Percentiles rank a stretch among this genome's conserved stretches.
These are phyloP conservation scores for Zaprionus bogoriensis DNA, from an alignment of 2,888 invertebrate genomes.

Conservation along the genomic window DNA sequence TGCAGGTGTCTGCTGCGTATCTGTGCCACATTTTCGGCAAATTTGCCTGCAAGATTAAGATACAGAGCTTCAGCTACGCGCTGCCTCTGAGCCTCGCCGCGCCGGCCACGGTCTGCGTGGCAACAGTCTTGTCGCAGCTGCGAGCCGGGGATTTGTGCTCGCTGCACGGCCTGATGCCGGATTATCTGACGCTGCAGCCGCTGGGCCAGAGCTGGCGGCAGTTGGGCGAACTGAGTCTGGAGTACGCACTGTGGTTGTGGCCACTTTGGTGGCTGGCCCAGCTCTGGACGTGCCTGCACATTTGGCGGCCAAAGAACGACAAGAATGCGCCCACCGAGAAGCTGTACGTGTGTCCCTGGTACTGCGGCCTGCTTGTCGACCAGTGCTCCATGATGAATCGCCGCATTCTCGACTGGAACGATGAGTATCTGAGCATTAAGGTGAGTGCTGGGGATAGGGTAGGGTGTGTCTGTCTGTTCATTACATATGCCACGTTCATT, in stretches of 20 bases:
- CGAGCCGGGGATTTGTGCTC: conserved; percentile 87
- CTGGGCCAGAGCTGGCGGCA: conserved; percentile 85
- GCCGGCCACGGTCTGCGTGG: conserved; percentile 88
- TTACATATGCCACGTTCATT: conserved; percentile 15
- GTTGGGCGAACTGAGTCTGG: conserved; percentile 84
- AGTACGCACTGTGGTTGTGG: conserved; percentile 90
- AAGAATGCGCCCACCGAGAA: conserved; percentile 92
- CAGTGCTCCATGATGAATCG: conserved; percentile 93
- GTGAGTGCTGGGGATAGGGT: conserved; percentile 65
- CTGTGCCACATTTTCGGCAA: conserved; percentile 88
- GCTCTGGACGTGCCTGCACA: conserved; percentile 92
- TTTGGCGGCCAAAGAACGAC: conserved; percentile 93
- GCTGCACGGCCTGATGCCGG: conserved; percentile 87
- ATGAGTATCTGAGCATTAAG: conserved; percentile 83
- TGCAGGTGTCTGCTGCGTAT: conserved; percentile 88
- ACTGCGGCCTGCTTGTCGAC: conserved; percentile 91
- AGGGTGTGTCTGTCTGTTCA: not conserved
- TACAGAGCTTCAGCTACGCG: conserved; percentile 94
- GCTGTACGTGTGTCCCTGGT: conserved; percentile 92
- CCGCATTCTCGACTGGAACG: conserved; percentile 86
- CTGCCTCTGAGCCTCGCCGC: conserved; percentile 91
- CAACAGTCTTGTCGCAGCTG: conserved; percentile 87
- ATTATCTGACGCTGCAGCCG: conserved; percentile 93
- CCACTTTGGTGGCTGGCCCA: conserved; percentile 91
- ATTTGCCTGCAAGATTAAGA: conserved; percentile 94